Percentiles rank a stretch among this genome's conserved stretches.
Evolutionary conservation across 2,888 invertebrate genomes (phyloP).

Genomic region (Hylaea fasciaria): DNA sequence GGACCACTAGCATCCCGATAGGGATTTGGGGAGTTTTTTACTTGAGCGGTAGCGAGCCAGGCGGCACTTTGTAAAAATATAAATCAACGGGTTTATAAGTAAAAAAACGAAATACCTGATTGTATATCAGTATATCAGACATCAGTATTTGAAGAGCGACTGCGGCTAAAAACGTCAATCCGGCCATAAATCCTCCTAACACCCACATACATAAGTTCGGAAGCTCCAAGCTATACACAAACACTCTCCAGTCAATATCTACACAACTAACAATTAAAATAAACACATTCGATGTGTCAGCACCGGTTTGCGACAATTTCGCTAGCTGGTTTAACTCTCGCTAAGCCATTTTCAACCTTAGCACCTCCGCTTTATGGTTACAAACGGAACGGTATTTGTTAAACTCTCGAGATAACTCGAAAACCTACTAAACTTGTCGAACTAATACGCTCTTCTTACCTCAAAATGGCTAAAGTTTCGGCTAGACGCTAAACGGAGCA

Average conservation of each 20-base stretch:
- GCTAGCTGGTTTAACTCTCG: constrained; percentile 45
- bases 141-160: no score
- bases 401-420: constrained; percentile 66
- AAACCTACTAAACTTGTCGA: constrained; percentile 77
- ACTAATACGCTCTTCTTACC: constrained; percentile 79
- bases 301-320: constrained; percentile 54
- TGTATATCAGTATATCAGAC: no score
- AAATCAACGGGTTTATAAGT: no score
- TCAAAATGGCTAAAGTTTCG: constrained; percentile 75
- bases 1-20: no score
- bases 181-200: not conserved
- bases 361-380: constrained; percentile 34
- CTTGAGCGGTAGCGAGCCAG: no score
- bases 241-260: constrained; percentile 21
- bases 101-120: no score
- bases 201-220: constrained; percentile 5
- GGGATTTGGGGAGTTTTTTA: no score
- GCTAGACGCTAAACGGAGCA: constrained; percentile 49
- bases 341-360: constrained; percentile 44
- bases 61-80: no score
- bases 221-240: constrained; percentile 40
- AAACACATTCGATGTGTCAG: constrained; percentile 60
- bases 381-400: constrained; percentile 44
- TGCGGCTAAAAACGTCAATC: no score
- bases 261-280: constrained; percentile 56